Evolutionary conservation across 64 coral and sea anemone species (phyloP).

Genomic region (Astreopora myriophthalma): DNA sequence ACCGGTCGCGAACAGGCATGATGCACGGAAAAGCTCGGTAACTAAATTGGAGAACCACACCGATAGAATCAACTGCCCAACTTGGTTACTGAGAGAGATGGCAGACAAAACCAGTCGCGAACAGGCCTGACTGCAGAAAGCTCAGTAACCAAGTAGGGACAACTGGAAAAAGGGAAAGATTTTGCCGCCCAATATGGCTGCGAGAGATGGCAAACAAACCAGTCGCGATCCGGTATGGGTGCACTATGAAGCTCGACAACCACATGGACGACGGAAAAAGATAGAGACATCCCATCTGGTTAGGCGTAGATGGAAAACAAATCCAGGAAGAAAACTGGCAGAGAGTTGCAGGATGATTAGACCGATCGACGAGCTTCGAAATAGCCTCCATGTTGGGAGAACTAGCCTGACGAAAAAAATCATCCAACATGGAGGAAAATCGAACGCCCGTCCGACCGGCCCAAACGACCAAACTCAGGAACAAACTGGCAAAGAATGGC

Average conservation of each 20-base stretch:
- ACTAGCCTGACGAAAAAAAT: background rate
- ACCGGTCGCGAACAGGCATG: background rate
- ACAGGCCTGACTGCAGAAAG: background rate
- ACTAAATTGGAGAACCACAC: background rate
- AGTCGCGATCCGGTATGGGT: background rate
- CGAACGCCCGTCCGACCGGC: too few species aligned
- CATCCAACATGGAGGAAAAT: background rate
- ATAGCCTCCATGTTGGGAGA: conserved; percentile 5
- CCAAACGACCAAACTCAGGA: background rate
- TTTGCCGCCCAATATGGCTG: background rate
- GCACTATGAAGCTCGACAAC: background rate
- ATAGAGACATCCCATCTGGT: background rate
- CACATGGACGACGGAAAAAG: background rate
- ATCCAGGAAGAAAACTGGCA: background rate
- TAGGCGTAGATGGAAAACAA: background rate
- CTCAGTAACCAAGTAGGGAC: conserved; percentile 6
- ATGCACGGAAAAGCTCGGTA: background rate
- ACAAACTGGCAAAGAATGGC: background rate
- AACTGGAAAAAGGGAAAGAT: conserved; percentile 7
- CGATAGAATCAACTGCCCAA: background rate
- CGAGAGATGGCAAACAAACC: conserved; percentile 4
- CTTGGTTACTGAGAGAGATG: conserved; percentile 11
- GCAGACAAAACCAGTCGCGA: background rate
- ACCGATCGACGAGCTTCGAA: background rate
- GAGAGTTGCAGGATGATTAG: too few species aligned